These are phyloP conservation scores for Cryptotermes secundus DNA, from an alignment of 1,140 invertebrate species.

Conservation along the genomic window DNA sequence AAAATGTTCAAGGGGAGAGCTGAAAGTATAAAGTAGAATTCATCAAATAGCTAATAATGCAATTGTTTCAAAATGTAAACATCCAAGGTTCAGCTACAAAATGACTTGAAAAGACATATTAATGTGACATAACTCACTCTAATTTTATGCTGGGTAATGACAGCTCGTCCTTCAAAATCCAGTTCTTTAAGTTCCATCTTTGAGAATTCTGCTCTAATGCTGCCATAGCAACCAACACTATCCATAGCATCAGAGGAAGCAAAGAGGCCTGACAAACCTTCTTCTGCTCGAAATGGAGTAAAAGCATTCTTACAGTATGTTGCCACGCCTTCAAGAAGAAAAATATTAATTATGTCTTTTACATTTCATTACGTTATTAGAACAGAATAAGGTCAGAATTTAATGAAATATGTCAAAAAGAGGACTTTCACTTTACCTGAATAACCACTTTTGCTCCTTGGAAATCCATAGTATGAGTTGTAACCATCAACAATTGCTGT, in stretches of 20 bases:
- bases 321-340: constrained; percentile 49
- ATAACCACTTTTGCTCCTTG: background rate
- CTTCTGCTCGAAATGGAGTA: constrained; percentile 50
- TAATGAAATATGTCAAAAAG: no score
- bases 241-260: constrained; percentile 28
- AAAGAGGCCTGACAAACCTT: constrained; percentile 47
- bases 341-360: background rate
- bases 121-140: background rate
- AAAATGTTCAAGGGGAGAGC: no score
- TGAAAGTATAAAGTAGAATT: no score
- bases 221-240: constrained; percentile 43
- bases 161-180: background rate
- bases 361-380: no score
- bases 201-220: constrained; percentile 21
- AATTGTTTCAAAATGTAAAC: no score
- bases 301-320: constrained; percentile 49
- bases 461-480: background rate
- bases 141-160: background rate
- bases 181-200: background rate
- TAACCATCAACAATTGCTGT: background rate
- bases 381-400: no score
- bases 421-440: background rate
- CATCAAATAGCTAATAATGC: no score
- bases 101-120: no score
- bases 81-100: no score